Evolutionary conservation across 2,888 invertebrate species (phyloP), one percentile per base, ranked within the genome.

Genomic region (Trileptium ribeirensis): DNA sequence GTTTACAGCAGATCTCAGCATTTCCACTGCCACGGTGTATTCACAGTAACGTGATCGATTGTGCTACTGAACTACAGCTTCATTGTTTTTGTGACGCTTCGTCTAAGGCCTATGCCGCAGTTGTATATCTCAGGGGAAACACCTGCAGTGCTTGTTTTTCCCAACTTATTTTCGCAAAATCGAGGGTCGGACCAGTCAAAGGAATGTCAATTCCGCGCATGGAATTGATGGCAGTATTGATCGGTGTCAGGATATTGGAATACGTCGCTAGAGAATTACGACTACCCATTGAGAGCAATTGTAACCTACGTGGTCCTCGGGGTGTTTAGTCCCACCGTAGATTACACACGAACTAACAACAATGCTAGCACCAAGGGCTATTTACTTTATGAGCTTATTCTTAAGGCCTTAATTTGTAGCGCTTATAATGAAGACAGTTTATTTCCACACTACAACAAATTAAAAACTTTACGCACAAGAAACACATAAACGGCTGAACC

Each of bases 41-140:
- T 37, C 38, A 36, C 8, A 8, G 3, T 2, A 31, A 70, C 3
- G 70, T 31, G 70, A 19, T 8, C 36, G 70, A 36, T 34, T 24
- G 24, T 24, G 2, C 33, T 1, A 34, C 51, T 37, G 67, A 78
- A 19, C 36, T 51, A 77, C 79, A 67, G 82, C 38, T 29, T 82
- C 1, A 82, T 83, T 79, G 83, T 38, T 82, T 86, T 86, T 75
- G 83, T 81, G 85, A 86, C 78, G 85, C 86, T 1, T 84, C 84
- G 33, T 74, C 80, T 51, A 77, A 80, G 64, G 86, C 82, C 0
- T 86, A 85, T 78, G 82, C 84, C 15, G 83, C 84, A 0, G 74
- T 74, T 33, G 81, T 85, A 8, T 86, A 86, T 78, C 33, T 85
- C 0, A 79, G 82, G 1, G 80, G 36, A 31, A 1, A 15, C 15